A percentile compares a stretch with the other conserved stretches of the same genome.
Conservation (phyloP, 2,888 invertebrate species). For the Arctia plantaginis region DNA sequence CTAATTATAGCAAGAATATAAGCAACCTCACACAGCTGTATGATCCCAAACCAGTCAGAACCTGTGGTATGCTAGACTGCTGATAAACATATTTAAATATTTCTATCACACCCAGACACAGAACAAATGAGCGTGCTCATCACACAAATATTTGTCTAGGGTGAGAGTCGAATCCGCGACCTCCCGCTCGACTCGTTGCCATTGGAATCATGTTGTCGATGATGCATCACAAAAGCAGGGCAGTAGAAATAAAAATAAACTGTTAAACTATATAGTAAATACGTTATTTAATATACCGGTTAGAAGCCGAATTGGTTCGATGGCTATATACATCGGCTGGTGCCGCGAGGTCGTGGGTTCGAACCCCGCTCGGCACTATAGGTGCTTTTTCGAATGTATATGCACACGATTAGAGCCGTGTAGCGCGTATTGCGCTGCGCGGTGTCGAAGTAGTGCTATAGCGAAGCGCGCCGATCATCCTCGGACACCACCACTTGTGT, state of each 20-base stretch:
- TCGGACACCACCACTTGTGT: conserved; percentile 26
- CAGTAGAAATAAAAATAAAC: neutral
- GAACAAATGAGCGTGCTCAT: too few species aligned
- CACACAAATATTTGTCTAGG: too few species aligned
- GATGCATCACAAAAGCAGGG: too few species aligned
- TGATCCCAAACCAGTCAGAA: neutral
- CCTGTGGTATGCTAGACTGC: neutral
- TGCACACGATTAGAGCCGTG: conserved; percentile 79
- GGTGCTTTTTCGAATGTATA: conserved; percentile 14
- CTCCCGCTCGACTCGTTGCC: too few species aligned
- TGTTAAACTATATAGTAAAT: neutral
- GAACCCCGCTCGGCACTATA: conserved; percentile 14
- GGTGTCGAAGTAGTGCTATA: conserved; percentile 80
- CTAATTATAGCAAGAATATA: too few species aligned
- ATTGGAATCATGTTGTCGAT: too few species aligned
- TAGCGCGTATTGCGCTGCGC: conserved; percentile 54
- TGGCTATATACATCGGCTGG: neutral
- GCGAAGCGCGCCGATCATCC: conserved; percentile 41
- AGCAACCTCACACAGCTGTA: too few species aligned
- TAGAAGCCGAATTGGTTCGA: conserved; percentile 15
- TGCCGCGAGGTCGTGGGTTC: conserved; percentile 33
- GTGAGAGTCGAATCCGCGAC: too few species aligned
- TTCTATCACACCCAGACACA: too few species aligned
- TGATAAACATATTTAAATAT: too few species aligned
- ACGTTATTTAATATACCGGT: neutral